These are phyloP conservation scores for Pteropus alecto DNA, from an alignment of 2,113 vertebrate species.

Conservation along the genomic window DNA sequence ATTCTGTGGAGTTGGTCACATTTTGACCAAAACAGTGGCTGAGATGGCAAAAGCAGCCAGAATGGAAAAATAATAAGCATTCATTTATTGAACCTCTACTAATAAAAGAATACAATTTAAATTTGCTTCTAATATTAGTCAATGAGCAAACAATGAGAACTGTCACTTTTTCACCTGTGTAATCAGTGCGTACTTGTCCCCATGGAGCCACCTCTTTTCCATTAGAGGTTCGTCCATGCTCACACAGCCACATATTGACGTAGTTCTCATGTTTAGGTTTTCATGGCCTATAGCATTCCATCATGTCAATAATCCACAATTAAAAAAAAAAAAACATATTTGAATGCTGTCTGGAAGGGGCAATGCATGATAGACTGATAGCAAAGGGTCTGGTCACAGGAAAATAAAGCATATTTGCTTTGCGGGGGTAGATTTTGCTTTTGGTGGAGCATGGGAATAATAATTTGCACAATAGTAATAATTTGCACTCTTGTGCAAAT, in stretches of 20 bases:
- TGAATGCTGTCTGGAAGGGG: neutral
- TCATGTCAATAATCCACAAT: neutral
- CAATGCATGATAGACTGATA: neutral
- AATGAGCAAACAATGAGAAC: neutral
- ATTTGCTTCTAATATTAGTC: neutral
- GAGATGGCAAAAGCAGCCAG: neutral
- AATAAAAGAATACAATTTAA: neutral
- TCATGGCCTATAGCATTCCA: neutral
- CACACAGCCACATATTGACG: neutral
- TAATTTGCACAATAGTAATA: too few relatives aligned
- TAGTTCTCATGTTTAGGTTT: neutral
- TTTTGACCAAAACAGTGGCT: neutral
- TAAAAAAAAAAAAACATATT: neutral
- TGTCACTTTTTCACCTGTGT: accelerated
- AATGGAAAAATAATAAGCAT: neutral
- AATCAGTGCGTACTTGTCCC: neutral
- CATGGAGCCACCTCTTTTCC: too few relatives aligned
- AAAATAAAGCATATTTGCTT: neutral
- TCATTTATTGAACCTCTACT: neutral
- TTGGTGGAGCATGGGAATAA: neutral
- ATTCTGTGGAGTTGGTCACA: neutral
- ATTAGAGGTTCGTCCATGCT: neutral
- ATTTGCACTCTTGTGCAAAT: too few relatives aligned
- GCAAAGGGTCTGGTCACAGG: neutral
- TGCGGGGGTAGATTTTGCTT: neutral